phyloP scores from a whole-genome alignment of 2,888 invertebrate genomes.

The Argyresthia goedartella region DNA sequence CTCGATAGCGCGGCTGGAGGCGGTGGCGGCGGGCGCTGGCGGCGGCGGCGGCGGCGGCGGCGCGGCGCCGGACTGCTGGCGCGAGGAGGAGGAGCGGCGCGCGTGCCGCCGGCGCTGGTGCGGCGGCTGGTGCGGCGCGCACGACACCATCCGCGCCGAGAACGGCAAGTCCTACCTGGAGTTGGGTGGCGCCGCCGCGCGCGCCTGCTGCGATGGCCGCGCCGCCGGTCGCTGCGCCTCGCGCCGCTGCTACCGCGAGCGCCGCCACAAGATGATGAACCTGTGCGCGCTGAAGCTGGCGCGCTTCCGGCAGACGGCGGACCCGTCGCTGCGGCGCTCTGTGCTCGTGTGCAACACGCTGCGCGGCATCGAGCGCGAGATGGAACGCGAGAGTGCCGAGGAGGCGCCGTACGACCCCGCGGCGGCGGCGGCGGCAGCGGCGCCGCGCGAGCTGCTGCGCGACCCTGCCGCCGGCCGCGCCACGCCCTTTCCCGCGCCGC shows the following conservation, averaged over 20 bases:
- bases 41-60: no score
- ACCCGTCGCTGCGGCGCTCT: constrained; percentile 89
- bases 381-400: constrained; percentile 78
- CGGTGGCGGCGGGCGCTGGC: constrained; percentile 74
- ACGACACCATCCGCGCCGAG: constrained; percentile 89
- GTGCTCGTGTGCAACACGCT: constrained; percentile 95
- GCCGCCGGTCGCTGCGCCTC: constrained; percentile 83
- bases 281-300: constrained; percentile 93
- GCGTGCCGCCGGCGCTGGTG: constrained; percentile 70
- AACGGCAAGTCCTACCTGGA: constrained; percentile 93
- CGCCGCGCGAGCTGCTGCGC: no score
- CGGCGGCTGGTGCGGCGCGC: constrained; percentile 69
- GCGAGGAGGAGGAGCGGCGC: constrained; percentile 66
- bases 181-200: constrained; percentile 83
- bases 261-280: constrained; percentile 90
- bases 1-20: constrained; percentile 61
- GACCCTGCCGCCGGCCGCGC: constrained; percentile 71
- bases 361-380: constrained; percentile 89
- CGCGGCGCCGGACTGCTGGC: constrained; percentile 73
- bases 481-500: constrained; percentile 76
- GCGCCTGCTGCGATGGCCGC: constrained; percentile 81
- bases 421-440: constrained; percentile 65
- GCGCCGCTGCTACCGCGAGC: constrained; percentile 85
- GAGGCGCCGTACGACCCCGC: constrained; percentile 65
- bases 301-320: constrained; percentile 88